These are phyloP conservation scores for Hydrocynus forskahlii DNA, from an alignment of 2,797 vertebrate genomes.

Conservation along the genomic window DNA sequence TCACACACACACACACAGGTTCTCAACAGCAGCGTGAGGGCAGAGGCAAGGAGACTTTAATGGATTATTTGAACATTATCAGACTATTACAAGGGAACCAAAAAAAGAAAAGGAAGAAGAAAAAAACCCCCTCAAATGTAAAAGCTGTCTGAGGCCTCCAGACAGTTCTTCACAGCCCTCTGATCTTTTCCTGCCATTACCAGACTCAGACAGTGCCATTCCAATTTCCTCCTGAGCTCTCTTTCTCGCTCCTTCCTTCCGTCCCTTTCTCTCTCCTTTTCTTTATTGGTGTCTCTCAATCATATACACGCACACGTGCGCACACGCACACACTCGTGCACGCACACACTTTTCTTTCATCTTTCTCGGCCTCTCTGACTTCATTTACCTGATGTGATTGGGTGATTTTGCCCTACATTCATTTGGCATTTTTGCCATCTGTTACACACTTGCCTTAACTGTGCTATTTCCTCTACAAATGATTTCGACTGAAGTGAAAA, in stretches of 20 bases:
- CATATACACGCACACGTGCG: slow-evolving; percentile 10
- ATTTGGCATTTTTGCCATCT: slow-evolving; percentile 52
- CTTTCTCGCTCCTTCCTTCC: not conserved
- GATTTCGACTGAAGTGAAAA: slow-evolving; percentile 24
- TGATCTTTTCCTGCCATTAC: slow-evolving; percentile 52
- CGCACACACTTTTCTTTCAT: not conserved
- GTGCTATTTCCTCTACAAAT: slow-evolving; percentile 45
- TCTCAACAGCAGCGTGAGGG: slow-evolving; percentile 37
- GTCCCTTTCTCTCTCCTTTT: slow-evolving; percentile 19
- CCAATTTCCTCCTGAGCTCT: slow-evolving; percentile 22
- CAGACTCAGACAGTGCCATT: slow-evolving; percentile 10
- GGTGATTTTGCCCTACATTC: slow-evolving; percentile 52
- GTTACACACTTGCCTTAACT: slow-evolving; percentile 47
- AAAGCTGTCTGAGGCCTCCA: slow-evolving; percentile 47
- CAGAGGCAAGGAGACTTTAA: slow-evolving; percentile 31
- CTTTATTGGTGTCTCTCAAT: slow-evolving; percentile 19
- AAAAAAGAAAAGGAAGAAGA: slow-evolving; percentile 36
- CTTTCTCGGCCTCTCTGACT: slow-evolving; percentile 21
- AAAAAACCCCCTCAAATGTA: slow-evolving; percentile 34
- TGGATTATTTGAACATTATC: slow-evolving; percentile 65
- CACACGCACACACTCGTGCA: too few relatives aligned
- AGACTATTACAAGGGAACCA: slow-evolving; percentile 60
- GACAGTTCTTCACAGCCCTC: slow-evolving; percentile 41
- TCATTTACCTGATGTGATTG: slow-evolving; percentile 43
- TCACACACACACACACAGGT: slow-evolving; percentile 7